These are phyloP conservation scores for Chrysopa pallens DNA, from an alignment of 1,140 invertebrate species.

Conservation along the genomic window DNA sequence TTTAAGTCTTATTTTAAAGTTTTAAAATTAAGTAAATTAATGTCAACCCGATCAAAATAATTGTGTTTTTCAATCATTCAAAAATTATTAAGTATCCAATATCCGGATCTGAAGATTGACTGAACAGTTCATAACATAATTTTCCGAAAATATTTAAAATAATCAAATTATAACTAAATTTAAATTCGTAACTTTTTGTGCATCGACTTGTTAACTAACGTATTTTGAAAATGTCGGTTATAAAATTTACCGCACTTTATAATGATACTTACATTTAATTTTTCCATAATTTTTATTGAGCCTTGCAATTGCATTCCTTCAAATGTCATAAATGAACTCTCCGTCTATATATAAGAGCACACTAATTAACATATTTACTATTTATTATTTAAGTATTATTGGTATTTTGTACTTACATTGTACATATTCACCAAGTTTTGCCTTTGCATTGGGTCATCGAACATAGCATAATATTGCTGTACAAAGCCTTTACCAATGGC, in stretches of 20 bases:
- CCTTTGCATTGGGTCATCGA: conserved; percentile 71
- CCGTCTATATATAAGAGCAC: conserved; percentile 40
- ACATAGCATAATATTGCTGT: conserved; percentile 78
- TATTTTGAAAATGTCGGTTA: too few relatives aligned
- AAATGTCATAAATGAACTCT: conserved; percentile 88
- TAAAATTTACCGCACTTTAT: background rate
- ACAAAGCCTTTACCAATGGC: conserved; percentile 85
- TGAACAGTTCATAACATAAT: too few relatives aligned
- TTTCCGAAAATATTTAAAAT: too few relatives aligned
- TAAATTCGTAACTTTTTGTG: too few relatives aligned
- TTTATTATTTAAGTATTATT: background rate
- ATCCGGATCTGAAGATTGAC: too few relatives aligned
- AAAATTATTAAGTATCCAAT: too few relatives aligned
- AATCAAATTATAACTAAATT: too few relatives aligned
- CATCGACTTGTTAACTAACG: too few relatives aligned
- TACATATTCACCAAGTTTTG: conserved; percentile 74
- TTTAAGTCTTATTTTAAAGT: too few relatives aligned
- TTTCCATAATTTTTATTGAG: conserved; percentile 83
- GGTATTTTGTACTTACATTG: conserved; percentile 51
- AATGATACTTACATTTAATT: conserved; percentile 58
- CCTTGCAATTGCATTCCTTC: conserved; percentile 85
- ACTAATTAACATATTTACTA: conserved; percentile 1
- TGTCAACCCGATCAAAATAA: too few relatives aligned
- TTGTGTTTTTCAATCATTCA: too few relatives aligned
- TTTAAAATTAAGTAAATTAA: too few relatives aligned